A percentile compares a stretch with the other conserved stretches of the same genome.
Evolutionary conservation across 2,113 vertebrate genomes (phyloP).

Genomic region (Hippocampus zosterae): DNA sequence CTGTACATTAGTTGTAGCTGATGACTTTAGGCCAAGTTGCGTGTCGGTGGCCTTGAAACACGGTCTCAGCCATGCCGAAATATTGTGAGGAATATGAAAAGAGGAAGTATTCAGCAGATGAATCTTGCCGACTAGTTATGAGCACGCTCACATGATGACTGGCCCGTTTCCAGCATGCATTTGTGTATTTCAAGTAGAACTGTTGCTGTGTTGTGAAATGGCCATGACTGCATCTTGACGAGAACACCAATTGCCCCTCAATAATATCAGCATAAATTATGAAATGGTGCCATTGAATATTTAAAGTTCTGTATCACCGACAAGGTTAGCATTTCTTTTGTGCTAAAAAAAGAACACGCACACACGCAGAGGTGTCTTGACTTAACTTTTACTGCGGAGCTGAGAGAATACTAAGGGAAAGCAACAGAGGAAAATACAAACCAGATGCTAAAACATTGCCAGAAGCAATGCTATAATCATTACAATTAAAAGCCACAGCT

Average conservation of each 20-base stretch:
- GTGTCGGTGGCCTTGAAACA: neutral
- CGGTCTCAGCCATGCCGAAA: neutral
- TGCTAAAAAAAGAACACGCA: conserved; percentile 39
- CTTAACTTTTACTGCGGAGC: neutral
- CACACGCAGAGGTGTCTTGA: conserved; percentile 12
- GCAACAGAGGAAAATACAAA: conserved; percentile 45
- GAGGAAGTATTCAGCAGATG: neutral
- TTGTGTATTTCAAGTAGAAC: neutral
- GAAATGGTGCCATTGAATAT: conserved; percentile 21
- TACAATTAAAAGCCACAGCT: conserved; percentile 52
- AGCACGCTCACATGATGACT: neutral
- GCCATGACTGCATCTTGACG: neutral
- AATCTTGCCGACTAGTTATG: neutral
- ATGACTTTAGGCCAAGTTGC: neutral
- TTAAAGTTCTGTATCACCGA: conserved; percentile 47
- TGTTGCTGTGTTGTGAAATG: neutral
- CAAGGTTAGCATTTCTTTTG: conserved; percentile 86
- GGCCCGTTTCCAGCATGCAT: neutral
- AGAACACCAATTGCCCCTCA: neutral
- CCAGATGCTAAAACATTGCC: conserved; percentile 55
- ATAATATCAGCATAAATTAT: conserved; percentile 21
- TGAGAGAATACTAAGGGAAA: neutral
- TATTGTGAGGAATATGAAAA: neutral
- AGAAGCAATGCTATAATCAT: conserved; percentile 51
- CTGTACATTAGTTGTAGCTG: neutral